Percentiles rank a stretch among this genome's conserved stretches.
Evolutionary conservation across 2,113 vertebrate species (phyloP).

Genomic region (Ptyas mucosa): DNA sequence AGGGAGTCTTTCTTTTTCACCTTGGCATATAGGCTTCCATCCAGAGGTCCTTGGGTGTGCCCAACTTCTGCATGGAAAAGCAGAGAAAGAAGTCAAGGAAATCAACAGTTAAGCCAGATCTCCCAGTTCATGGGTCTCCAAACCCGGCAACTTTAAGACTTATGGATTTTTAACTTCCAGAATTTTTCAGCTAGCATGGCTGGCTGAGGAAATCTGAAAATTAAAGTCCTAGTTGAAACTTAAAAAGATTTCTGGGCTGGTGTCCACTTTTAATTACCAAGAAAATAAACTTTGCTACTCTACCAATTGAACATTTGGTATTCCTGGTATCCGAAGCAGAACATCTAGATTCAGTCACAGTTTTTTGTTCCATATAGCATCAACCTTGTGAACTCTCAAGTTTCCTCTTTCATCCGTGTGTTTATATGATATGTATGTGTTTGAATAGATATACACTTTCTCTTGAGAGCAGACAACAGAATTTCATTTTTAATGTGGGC

Average conservation of each 20-base stretch:
- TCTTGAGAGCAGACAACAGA: too few relatives aligned
- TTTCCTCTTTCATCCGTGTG: too few relatives aligned
- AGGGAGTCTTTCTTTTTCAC: conserved; percentile 96
- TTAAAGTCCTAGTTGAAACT: conserved; percentile 32
- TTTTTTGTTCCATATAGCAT: too few relatives aligned
- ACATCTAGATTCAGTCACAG: too few relatives aligned
- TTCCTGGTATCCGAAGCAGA: background rate
- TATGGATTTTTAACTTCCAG: background rate
- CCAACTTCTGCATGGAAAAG: conserved; percentile 81
- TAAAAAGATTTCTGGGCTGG: conserved; percentile 38
- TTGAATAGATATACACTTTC: too few relatives aligned
- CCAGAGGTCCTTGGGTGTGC: conserved; percentile 93
- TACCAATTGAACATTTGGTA: conserved; percentile 8
- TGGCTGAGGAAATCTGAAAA: background rate
- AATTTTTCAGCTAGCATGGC: background rate
- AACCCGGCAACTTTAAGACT: background rate
- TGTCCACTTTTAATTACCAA: conserved; percentile 16
- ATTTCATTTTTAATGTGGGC: too few relatives aligned
- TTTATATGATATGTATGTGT: too few relatives aligned
- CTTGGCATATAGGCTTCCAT: conserved; percentile 97
- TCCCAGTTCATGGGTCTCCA: conserved; percentile 13
- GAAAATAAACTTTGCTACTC: conserved; percentile 26
- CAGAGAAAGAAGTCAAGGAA: conserved; percentile 46
- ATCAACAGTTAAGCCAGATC: conserved; percentile 55
- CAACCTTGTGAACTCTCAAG: too few relatives aligned